Evolutionary conservation across 2,113 vertebrate species (phyloP), one percentile per base, ranked within the genome.

Genomic region (Channa maculata): DNA sequence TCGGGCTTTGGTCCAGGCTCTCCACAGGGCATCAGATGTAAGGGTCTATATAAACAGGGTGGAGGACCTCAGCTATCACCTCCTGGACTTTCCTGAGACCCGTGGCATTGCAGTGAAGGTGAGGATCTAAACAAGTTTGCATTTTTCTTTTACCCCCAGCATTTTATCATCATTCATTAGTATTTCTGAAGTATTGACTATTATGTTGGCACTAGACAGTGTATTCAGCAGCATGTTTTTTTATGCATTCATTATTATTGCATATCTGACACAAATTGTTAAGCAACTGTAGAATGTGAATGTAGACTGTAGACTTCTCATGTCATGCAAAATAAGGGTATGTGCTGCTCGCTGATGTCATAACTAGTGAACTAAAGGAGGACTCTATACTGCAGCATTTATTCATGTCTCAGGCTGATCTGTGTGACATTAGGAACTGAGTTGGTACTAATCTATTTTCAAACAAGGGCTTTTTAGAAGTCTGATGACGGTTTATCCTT

Each of bases 61-160:
- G 81, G 97, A 99, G 93, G 98, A 99, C 86, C 89, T 99, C 79
- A 96, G 95, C 79, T 97, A 95, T 75, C 98, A 99, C 86, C 96
- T 99, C 65, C 91, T 99, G 82, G 96, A 98, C 91, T 99, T 97
- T 93, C 97, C 97, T 63, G 98, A 99, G 74, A 97, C 96, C 57
- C 94, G 95, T 89, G 94, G 94, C 59, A 94, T 97, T 77, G 97
- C 97, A 58, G 92, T 99, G 69, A 99, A 98, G 96, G 98, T 98
- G 87, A 88, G 72, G 34, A 51, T 58, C 36, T 64, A 2, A 63
- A 36, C 36, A 49, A 15, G 2, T 24, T 13, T 14, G 7, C 34
- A 8, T 13, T 39, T 33, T 15, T 44, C 53, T 15, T 10, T 3
- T 14, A 3, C 2, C 50, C n/a, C 1, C 46, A 48, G 8, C 58